A percentile compares a stretch with the other conserved stretches of the same genome.
Conservation (phyloP, 2,113 vertebrate genomes). For the Corythoichthys intestinalis region DNA sequence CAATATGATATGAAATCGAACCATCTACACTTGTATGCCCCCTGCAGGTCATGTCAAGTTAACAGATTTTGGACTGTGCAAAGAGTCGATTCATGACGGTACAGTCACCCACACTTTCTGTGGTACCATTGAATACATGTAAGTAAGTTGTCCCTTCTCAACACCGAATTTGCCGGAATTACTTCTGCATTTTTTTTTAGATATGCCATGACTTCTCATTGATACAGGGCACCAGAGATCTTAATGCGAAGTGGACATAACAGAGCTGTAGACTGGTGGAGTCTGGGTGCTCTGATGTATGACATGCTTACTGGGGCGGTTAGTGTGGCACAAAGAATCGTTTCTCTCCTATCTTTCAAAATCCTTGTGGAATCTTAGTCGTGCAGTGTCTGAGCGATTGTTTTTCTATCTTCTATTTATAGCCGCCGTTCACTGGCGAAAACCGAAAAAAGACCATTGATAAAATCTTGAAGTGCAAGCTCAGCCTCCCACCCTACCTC, state of each 20-base stretch:
- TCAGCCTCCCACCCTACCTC: constrained; percentile 99
- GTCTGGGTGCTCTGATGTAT: constrained; percentile 98
- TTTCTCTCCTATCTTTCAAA: neutral
- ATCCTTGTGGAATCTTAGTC: neutral
- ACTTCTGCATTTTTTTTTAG: neutral
- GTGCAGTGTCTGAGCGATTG: neutral
- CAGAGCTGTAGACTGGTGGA: constrained; percentile 99
- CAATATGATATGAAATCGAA: neutral
- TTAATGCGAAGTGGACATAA: constrained; percentile 98
- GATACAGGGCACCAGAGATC: constrained; percentile 92
- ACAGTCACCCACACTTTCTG: constrained; percentile 99
- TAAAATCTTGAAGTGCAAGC: constrained; percentile 99
- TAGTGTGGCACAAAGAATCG: constrained; percentile 65
- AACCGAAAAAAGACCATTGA: constrained; percentile 99
- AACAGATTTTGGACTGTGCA: constrained; percentile 97
- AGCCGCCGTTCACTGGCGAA: constrained; percentile 98
- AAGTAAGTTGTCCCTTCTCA: constrained; percentile 49
- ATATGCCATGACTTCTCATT: neutral
- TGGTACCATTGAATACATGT: constrained; percentile 99
- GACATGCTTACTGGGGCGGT: constrained; percentile 99
- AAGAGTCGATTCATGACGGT: constrained; percentile 98
- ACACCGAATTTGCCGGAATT: neutral
- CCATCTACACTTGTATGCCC: neutral
- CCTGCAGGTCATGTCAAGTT: constrained; percentile 91
- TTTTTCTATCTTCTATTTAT: neutral